Evolutionary conservation across 2,113 vertebrate genomes (phyloP).

Genomic region (Dromaius novaehollandiae): DNA sequence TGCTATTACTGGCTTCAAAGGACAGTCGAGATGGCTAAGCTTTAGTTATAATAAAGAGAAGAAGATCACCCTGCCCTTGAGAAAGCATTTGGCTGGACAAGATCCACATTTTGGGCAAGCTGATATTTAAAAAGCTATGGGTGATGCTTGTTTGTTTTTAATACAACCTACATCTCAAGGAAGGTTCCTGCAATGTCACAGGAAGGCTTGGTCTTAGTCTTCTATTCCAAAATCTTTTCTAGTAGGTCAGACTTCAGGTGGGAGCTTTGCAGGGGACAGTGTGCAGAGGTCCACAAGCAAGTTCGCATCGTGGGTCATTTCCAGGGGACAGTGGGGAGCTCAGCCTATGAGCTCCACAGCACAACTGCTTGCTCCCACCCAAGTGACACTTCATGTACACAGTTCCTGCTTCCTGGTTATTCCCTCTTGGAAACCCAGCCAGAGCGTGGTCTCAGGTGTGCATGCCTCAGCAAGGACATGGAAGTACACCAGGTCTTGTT

Average conservation of each 20-base stretch:
- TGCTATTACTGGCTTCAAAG: neutral
- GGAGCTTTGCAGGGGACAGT: too few relatives aligned
- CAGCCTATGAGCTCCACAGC: too few relatives aligned
- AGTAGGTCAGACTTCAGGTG: too few relatives aligned
- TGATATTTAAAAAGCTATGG: neutral
- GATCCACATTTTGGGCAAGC: neutral
- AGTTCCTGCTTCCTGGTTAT: neutral
- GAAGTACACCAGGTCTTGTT: too few relatives aligned
- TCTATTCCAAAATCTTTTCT: neutral
- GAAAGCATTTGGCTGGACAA: neutral
- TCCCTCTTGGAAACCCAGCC: neutral
- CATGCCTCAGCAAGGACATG: too few relatives aligned
- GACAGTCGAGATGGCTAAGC: neutral
- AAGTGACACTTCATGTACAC: too few relatives aligned
- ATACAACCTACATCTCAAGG: neutral
- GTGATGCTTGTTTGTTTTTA: neutral
- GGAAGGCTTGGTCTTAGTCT: neutral
- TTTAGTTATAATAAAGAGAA: neutral
- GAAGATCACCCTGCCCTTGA: neutral
- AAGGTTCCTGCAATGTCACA: neutral
- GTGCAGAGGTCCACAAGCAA: too few relatives aligned
- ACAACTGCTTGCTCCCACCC: too few relatives aligned
- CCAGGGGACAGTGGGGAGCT: too few relatives aligned
- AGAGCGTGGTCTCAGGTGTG: too few relatives aligned
- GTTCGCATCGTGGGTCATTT: too few relatives aligned